phyloP scores from a whole-genome alignment of 2,113 vertebrate species.

The Entomyzon cyanotis region DNA sequence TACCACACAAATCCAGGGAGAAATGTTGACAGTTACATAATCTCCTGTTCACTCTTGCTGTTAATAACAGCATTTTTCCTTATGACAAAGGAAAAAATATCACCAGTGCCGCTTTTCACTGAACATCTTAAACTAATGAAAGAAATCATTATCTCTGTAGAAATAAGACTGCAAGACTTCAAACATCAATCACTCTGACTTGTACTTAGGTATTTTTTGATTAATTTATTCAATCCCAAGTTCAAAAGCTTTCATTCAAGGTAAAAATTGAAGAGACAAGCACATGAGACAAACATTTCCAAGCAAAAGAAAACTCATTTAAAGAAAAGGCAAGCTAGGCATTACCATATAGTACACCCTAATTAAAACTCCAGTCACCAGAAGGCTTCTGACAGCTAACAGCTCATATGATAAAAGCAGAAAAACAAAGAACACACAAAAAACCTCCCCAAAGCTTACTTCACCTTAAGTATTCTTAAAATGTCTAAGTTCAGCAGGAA shows the following conservation, averaged over 20 bases:
- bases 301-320: background rate
- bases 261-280: background rate
- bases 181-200: background rate
- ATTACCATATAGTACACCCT: background rate
- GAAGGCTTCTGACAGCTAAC: background rate
- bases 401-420: background rate
- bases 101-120: background rate
- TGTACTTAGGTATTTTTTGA: background rate
- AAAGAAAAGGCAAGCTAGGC: background rate
- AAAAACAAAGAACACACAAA: background rate
- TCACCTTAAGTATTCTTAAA: background rate
- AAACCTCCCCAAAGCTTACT: background rate
- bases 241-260: background rate
- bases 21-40: background rate
- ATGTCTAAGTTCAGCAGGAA: background rate
- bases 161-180: background rate
- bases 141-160: background rate
- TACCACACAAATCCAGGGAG: background rate
- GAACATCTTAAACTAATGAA: background rate
- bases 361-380: background rate
- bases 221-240: background rate
- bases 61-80: background rate
- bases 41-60: background rate
- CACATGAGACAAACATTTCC: background rate
- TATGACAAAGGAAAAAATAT: background rate